Evolutionary conservation across 2,888 invertebrate species (phyloP).

Genomic region (Bursaphelenchus okinawaensis): DNA sequence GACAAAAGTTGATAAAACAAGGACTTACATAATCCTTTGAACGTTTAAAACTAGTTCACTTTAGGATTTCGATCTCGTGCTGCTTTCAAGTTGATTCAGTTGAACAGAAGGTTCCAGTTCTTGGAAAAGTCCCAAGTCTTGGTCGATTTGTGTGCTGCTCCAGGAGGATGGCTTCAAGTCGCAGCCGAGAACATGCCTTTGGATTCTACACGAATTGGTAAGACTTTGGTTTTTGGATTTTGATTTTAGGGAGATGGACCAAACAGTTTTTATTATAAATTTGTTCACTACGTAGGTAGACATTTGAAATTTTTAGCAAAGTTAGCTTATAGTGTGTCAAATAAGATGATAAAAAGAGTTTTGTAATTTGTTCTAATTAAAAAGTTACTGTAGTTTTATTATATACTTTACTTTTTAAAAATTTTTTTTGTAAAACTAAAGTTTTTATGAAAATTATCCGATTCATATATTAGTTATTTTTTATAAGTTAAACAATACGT

Average conservation of each 20-base stretch:
- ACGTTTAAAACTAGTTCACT: not conserved
- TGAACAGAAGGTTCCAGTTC: slow-evolving; percentile 94
- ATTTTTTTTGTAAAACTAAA: not conserved
- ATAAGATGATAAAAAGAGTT: too few relatives aligned
- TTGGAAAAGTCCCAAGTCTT: slow-evolving; percentile 90
- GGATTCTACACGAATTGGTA: slow-evolving; percentile 64
- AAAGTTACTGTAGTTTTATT: too few relatives aligned
- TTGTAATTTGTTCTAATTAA: too few relatives aligned
- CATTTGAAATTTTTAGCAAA: not conserved
- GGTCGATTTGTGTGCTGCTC: slow-evolving; percentile 95
- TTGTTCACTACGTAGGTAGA: not conserved
- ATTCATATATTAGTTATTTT: not conserved
- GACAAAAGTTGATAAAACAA: not conserved
- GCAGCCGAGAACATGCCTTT: slow-evolving; percentile 91
- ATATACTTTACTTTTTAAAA: too few relatives aligned
- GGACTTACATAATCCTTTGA: not conserved
- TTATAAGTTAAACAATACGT: too few relatives aligned
- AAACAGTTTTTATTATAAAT: too few relatives aligned
- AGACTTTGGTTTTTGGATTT: too few relatives aligned
- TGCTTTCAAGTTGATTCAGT: slow-evolving; percentile 95
- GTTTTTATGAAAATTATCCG: not conserved
- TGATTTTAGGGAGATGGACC: too few relatives aligned
- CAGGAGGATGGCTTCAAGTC: slow-evolving; percentile 72
- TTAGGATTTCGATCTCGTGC: slow-evolving; percentile 91
- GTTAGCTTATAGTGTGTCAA: too few relatives aligned